These are phyloP conservation scores for Arothron firmamentum DNA, from an alignment of 2,113 vertebrate genomes.

Conservation along the genomic window DNA sequence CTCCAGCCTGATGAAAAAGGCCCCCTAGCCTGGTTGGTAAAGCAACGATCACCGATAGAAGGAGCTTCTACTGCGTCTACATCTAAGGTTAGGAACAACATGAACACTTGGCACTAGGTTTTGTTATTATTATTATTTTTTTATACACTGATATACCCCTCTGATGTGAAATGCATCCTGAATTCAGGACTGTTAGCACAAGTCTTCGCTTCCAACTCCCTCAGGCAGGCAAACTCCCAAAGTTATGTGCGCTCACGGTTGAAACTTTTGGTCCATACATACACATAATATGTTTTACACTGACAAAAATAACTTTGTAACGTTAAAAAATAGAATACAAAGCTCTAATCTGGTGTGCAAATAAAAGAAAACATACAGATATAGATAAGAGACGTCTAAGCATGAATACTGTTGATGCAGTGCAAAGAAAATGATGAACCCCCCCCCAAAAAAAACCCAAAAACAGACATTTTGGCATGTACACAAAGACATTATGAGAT, in stretches of 20 bases:
- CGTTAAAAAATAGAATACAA: slow-evolving; percentile 80
- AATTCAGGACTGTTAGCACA: slow-evolving; percentile 48
- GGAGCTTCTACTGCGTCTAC: slow-evolving; percentile 69
- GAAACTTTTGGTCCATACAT: slow-evolving; percentile 78
- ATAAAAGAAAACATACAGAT: slow-evolving; percentile 74
- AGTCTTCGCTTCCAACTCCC: slow-evolving; percentile 48
- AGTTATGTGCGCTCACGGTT: slow-evolving; percentile 51
- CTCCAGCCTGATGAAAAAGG: slow-evolving; percentile 35
- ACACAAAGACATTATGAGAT: slow-evolving; percentile 62
- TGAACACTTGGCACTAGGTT: slow-evolving; percentile 72
- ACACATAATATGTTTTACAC: slow-evolving; percentile 73
- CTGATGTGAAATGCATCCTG: slow-evolving; percentile 21
- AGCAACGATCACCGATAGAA: slow-evolving; percentile 58
- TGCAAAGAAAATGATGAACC: slow-evolving; percentile 72
- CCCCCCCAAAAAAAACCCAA: slow-evolving; percentile 8
- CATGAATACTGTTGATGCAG: slow-evolving; percentile 76
- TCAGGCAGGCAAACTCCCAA: slow-evolving; percentile 55
- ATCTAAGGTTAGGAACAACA: slow-evolving; percentile 65
- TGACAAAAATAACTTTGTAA: slow-evolving; percentile 78
- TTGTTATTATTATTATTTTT: slow-evolving; percentile 15
- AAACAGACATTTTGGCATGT: slow-evolving; percentile 46
- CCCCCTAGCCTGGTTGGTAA: slow-evolving; percentile 50
- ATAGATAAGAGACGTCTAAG: slow-evolving; percentile 73
- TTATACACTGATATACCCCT: slow-evolving; percentile 49
- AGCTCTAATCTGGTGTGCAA: slow-evolving; percentile 80